Evolutionary conservation across 2,888 invertebrate species (phyloP).

Genomic region (Andrena praecox): DNA sequence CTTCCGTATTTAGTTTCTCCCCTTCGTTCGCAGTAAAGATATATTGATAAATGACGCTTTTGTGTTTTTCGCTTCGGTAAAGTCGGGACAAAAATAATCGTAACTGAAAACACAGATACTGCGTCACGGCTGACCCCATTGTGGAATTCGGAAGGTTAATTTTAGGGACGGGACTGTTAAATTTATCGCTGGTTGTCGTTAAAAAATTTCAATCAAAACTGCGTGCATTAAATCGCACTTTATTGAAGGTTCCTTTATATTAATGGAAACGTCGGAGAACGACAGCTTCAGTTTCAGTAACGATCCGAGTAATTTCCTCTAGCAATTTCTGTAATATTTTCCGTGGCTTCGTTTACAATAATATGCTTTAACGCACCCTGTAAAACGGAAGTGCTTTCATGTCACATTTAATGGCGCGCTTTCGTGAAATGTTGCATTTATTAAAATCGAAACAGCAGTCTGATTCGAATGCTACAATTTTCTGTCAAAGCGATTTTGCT

Average conservation of each 20-base stretch:
- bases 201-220: not conserved
- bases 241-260: not conserved
- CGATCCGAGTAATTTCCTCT: not conserved
- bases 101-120: constrained; percentile 20
- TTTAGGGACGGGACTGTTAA: constrained; percentile 10
- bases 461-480: too few relatives aligned
- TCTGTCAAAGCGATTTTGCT: too few relatives aligned
- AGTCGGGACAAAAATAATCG: constrained; percentile 9
- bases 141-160: constrained; percentile 30
- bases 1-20: not conserved
- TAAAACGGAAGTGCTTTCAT: too few relatives aligned
- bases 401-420: too few relatives aligned
- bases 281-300: not conserved
- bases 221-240: not conserved
- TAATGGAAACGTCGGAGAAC: not conserved
- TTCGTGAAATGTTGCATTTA: too few relatives aligned
- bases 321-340: too few relatives aligned
- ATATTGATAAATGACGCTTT: not conserved
- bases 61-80: not conserved
- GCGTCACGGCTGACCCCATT: constrained; percentile 33
- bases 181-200: constrained; percentile 8
- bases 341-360: too few relatives aligned
- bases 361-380: too few relatives aligned
- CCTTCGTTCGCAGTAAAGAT: not conserved
- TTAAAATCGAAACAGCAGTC: too few relatives aligned